phyloP scores from a whole-genome alignment of 2,888 invertebrate genomes.

The Hirtodrosophila alboralis region DNA sequence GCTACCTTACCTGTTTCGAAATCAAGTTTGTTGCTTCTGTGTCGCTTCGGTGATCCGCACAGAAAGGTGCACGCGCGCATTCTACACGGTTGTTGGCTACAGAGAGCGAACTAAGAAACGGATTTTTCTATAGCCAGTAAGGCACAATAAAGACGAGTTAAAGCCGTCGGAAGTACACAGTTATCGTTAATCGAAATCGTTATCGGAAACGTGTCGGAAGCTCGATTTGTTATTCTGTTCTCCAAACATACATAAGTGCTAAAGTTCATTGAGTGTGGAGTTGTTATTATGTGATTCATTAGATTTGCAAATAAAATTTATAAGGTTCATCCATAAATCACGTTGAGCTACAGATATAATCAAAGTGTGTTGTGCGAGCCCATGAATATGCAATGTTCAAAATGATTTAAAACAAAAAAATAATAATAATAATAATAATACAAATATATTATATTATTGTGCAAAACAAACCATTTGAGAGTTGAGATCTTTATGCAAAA shows the following conservation, averaged over 20 bases:
- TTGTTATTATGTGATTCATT: constrained; percentile 34
- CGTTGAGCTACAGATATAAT: constrained; percentile 41
- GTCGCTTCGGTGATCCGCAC: constrained; percentile 78
- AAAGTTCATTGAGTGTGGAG: constrained; percentile 19
- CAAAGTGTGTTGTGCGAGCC: constrained; percentile 43
- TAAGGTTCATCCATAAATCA: constrained; percentile 62
- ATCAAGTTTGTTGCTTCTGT: constrained; percentile 79
- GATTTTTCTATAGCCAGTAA: constrained; percentile 49
- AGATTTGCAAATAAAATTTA: constrained; percentile 60
- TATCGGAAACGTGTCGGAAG: constrained; percentile 1
- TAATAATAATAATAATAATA: constrained; percentile 33
- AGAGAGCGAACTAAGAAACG: constrained; percentile 48
- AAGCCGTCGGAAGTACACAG: constrained; percentile 60
- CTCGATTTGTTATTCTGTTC: constrained; percentile 1
- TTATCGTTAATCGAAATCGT: constrained; percentile 31
- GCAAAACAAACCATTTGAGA: constrained; percentile 41
- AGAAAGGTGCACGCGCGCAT: constrained; percentile 79
- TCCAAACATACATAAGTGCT: constrained; percentile 28
- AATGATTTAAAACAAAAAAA: constrained; percentile 34
- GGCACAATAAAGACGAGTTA: constrained; percentile 38
- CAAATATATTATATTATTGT: constrained; percentile 32
- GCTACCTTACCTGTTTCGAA: constrained; percentile 75
- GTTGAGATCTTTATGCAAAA: constrained; percentile 38
- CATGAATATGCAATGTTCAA: constrained; percentile 64
- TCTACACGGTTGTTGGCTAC: constrained; percentile 71